Percentiles rank a stretch among this genome's conserved stretches.
phyloP scores from a whole-genome alignment of 2,797 vertebrate genomes.

The Carduelis carduelis region DNA sequence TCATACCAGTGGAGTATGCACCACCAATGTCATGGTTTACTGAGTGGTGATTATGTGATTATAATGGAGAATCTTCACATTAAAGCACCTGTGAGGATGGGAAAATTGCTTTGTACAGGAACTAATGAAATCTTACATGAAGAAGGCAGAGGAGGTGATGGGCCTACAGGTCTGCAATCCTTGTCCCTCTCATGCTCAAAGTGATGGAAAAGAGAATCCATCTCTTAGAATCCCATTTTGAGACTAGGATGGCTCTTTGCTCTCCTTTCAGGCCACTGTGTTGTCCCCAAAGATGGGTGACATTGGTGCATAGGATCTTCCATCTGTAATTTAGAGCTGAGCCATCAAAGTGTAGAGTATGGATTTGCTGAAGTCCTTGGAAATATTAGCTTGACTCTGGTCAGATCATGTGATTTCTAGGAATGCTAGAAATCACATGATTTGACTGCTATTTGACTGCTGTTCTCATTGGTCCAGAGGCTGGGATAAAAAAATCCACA shows the following conservation, averaged over 20 bases:
- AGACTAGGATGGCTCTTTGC: neutral
- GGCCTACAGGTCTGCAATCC: neutral
- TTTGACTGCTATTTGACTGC: neutral
- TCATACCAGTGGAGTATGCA: neutral
- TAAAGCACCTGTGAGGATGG: neutral
- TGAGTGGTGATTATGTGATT: neutral
- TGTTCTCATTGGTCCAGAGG: neutral
- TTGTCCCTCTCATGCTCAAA: neutral
- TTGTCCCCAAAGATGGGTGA: neutral
- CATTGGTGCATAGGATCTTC: neutral
- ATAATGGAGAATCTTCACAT: neutral
- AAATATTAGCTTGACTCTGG: neutral
- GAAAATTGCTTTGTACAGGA: conserved; percentile 6
- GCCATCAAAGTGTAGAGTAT: neutral
- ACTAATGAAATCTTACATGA: neutral
- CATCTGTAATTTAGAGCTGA: neutral
- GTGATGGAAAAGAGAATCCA: neutral
- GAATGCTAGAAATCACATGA: neutral
- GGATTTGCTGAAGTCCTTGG: neutral
- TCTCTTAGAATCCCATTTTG: neutral
- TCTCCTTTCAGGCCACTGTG: neutral
- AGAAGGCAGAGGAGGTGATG: neutral
- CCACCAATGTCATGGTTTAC: neutral
- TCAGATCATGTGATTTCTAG: neutral
- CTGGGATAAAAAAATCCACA: neutral